phyloP scores from a whole-genome alignment of 2,888 invertebrate species.

The Tholera decimalis region DNA sequence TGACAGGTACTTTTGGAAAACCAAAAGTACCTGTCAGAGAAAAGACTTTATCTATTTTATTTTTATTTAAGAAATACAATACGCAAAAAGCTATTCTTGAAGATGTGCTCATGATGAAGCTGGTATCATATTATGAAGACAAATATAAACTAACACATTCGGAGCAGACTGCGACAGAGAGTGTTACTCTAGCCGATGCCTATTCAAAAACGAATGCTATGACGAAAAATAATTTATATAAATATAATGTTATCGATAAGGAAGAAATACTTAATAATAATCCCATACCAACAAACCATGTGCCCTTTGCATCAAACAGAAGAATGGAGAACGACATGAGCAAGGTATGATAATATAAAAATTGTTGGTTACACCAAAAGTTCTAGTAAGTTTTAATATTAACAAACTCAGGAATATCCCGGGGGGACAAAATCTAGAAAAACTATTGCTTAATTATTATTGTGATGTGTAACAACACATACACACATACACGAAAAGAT shows the following conservation, averaged over 20 bases:
- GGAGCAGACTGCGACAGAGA: constrained; percentile 55
- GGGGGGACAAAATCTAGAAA: no score
- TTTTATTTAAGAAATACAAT: constrained; percentile 64
- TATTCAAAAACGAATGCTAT: constrained; percentile 18
- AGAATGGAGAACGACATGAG: constrained; percentile 17
- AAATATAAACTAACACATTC: constrained; percentile 75
- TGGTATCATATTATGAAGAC: constrained; percentile 82
- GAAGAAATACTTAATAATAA: neutral
- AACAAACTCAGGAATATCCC: no score
- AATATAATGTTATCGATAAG: constrained; percentile 29
- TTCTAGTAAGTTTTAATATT: neutral
- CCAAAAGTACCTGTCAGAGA: no score
- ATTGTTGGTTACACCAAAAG: neutral
- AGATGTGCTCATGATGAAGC: constrained; percentile 81
- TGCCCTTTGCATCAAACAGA: constrained; percentile 5
- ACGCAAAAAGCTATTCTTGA: constrained; percentile 70
- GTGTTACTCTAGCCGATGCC: constrained; percentile 29
- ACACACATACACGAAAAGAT: no score
- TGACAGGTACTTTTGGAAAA: no score
- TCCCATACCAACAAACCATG: neutral
- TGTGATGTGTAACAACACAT: no score
- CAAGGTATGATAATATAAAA: constrained; percentile 28
- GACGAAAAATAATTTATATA: constrained; percentile 22
- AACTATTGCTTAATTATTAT: no score
- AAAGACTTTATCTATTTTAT: no score